A percentile compares a stretch with the other conserved stretches of the same genome.
These are phyloP conservation scores for Bothrops jararaca DNA, from an alignment of 2,113 vertebrate species.

Conservation along the genomic window DNA sequence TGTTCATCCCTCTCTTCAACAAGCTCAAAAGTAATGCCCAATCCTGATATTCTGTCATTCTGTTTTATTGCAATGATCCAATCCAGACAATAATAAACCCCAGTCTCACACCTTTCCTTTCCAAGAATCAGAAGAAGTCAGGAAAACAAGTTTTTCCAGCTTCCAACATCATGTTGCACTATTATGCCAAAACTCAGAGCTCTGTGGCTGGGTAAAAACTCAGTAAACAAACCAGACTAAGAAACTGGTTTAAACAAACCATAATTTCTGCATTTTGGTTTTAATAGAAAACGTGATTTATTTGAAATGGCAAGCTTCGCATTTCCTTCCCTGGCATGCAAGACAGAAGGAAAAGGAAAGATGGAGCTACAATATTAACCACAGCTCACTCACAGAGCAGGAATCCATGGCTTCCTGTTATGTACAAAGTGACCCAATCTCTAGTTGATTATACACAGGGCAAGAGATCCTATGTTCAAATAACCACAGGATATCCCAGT, in stretches of 20 bases:
- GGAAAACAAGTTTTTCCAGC: neutral
- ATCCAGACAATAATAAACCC: neutral
- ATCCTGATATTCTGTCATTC: neutral
- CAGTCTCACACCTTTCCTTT: neutral
- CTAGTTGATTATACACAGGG: neutral
- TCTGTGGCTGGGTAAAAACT: neutral
- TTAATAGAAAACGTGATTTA: neutral
- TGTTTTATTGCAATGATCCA: neutral
- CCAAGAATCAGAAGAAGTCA: neutral
- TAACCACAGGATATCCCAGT: neutral
- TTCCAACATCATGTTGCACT: neutral
- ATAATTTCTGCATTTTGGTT: neutral
- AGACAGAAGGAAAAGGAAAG: neutral
- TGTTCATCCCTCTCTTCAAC: neutral
- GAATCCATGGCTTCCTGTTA: neutral
- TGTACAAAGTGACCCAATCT: neutral
- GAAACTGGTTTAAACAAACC: neutral
- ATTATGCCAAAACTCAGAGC: neutral
- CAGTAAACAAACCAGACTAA: neutral
- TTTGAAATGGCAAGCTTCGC: neutral
- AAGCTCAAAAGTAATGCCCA: neutral
- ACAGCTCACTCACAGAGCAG: neutral
- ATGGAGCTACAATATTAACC: neutral
- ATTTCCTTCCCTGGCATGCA: neutral
- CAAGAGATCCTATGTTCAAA: neutral